Conservation (phyloP, 2,888 invertebrate species). For the Cheilosia vernalis region DNA sequence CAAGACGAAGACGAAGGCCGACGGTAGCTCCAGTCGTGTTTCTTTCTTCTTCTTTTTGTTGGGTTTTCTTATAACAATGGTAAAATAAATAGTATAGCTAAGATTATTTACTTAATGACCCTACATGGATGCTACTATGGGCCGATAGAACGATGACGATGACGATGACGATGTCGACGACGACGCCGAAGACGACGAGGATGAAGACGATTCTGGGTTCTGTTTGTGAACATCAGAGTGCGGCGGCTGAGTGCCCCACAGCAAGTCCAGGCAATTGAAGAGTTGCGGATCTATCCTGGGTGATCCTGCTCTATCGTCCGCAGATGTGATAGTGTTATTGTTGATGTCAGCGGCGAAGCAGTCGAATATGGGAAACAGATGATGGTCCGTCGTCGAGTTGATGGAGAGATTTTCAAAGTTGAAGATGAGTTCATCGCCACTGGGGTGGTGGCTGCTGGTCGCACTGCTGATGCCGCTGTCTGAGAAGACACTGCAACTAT, state of each 20-base stretch:
- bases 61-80: conserved; percentile 79
- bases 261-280: conserved; percentile 69
- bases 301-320: conserved; percentile 61
- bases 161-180: conserved; percentile 28
- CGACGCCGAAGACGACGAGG: conserved; percentile 32
- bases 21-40: conserved; percentile 75
- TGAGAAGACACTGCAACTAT: conserved; percentile 78
- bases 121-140: conserved; percentile 69
- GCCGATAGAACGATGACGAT: conserved; percentile 64
- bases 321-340: conserved; percentile 62
- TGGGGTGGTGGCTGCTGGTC: conserved; percentile 52
- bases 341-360: conserved; percentile 65
- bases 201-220: conserved; percentile 11
- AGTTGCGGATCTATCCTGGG: conserved; percentile 66
- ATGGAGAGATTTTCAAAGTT: conserved; percentile 81
- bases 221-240: conserved; percentile 36
- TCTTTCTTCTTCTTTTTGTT: conserved; percentile 43
- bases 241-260: conserved; percentile 55
- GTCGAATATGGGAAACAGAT: conserved; percentile 71
- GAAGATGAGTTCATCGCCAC: conserved; percentile 81
- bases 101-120: conserved; percentile 58
- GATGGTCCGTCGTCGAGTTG: conserved; percentile 53
- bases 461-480: conserved; percentile 78
- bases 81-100: conserved; percentile 68
- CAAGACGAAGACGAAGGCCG: conserved; percentile 2